phyloP scores from a whole-genome alignment of 2,113 vertebrate genomes.

The Neolamprologus devosi region DNA sequence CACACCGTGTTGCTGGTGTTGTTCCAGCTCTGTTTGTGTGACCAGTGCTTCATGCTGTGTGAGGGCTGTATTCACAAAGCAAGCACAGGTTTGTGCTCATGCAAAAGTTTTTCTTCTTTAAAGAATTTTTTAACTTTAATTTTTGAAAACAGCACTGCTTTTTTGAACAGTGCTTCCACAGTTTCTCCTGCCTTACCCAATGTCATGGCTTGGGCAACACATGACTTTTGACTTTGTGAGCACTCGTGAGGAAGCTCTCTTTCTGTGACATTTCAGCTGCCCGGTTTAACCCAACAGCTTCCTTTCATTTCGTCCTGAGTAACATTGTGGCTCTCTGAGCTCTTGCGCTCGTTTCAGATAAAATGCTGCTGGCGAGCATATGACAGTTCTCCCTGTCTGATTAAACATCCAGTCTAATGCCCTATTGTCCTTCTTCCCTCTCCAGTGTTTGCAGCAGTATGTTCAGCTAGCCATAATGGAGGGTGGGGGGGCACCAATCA shows the following conservation, averaged over 20 bases:
- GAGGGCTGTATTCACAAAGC: background rate
- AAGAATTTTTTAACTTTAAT: background rate
- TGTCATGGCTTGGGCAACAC: background rate
- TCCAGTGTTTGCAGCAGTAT: constrained; percentile 89
- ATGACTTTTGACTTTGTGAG: background rate
- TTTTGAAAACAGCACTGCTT: constrained; percentile 6
- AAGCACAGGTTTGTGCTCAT: background rate
- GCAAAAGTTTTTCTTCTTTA: background rate
- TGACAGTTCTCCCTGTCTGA: background rate
- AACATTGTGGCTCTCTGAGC: background rate
- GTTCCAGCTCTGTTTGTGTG: background rate
- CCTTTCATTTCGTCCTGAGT: background rate
- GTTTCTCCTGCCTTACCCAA: background rate
- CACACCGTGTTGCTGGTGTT: background rate
- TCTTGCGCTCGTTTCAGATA: background rate
- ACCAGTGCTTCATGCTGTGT: background rate
- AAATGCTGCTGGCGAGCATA: background rate
- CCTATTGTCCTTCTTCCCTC: background rate
- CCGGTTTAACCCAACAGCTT: background rate
- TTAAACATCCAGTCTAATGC: background rate
- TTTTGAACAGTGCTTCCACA: constrained; percentile 8
- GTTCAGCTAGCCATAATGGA: constrained; percentile 82
- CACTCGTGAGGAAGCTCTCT: background rate
- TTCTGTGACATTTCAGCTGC: background rate
- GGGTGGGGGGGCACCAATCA: constrained; percentile 86